Base-by-base conservation (phyloP, 2,113 vertebrate genomes). In the Bujurquina vittata region DNA sequence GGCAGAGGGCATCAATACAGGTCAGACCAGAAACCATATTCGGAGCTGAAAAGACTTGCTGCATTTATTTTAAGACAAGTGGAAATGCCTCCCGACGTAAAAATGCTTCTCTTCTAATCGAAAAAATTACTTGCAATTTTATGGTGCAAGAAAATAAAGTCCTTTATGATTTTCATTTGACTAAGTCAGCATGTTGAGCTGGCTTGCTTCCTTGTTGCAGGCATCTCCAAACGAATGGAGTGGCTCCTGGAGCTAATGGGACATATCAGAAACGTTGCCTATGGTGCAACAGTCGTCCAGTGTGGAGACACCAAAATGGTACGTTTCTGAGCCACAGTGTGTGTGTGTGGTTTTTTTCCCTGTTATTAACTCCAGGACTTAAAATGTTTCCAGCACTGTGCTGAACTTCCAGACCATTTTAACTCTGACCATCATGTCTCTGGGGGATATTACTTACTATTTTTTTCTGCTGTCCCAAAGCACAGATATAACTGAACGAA, bases 171-270 rank as follows among this genome's bases (percentile, higher is more conserved):
- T 23, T 9, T 10, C 15, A 33, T 9, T 20, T 20, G 52, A 54
- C 18, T 60, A 0, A 60, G 17, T 60, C 59, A n/a, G 31, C 60
- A n/a, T 62, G 60, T 7, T 57, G 20, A 75, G 29, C 4, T 26
- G 8, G 11, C 43, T 46, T 74, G 23, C 17, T 33, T 84, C 52
- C 76, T 23, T 75, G n/a, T 40, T 88, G 17, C 84, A 99, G 98
- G 96, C 3, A 96, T 99, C 14, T 58, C 95, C 37, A 97, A 96
- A 88, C 96, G 97, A 89, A 92, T 97, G 96, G 96, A 98, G 52
- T 99, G 98, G 98, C 95, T 99, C 12, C 93, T 99, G 88, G 96
- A 99, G 84, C 88, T 99, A 74, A 99, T 98, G 97, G 97, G 97
- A 61, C 96, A 96, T 76, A 96, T 97, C 54, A 95, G 96, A 87